A percentile compares a stretch with the other conserved stretches of the same genome.
phyloP scores from a whole-genome alignment of 2,113 vertebrate genomes.

The Arvicanthis niloticus region DNA sequence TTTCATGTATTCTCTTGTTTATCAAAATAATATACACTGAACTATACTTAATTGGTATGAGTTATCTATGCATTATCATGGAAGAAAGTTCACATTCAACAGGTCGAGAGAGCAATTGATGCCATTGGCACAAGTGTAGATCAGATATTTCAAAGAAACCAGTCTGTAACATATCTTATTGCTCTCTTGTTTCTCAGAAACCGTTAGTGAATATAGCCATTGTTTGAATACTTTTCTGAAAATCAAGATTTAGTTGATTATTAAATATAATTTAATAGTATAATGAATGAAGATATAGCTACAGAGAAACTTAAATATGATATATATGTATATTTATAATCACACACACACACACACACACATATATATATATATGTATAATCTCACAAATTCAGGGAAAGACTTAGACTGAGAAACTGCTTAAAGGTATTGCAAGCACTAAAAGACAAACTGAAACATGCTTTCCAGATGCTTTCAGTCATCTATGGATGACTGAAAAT shows the following conservation, averaged over 20 bases:
- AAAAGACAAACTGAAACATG: not conserved
- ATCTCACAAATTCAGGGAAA: not conserved
- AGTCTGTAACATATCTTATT: not conserved
- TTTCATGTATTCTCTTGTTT: not conserved
- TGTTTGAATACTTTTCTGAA: not conserved
- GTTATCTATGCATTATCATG: not conserved
- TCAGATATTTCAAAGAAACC: not conserved
- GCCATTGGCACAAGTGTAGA: not conserved
- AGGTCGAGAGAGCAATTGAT: fast-evolving
- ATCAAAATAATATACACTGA: not conserved
- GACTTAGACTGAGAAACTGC: not conserved
- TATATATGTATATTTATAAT: no score
- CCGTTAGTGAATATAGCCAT: not conserved
- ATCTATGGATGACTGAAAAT: not conserved
- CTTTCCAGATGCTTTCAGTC: no score
- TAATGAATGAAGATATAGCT: not conserved
- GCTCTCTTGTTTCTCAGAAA: not conserved
- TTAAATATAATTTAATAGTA: conserved; percentile 5
- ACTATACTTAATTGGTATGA: not conserved
- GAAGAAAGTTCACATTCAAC: not conserved
- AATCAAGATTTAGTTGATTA: not conserved
- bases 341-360: no score
- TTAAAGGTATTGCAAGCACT: not conserved
- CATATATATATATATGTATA: not conserved
- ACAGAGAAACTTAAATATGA: not conserved